These are phyloP conservation scores for Mustela lutreola DNA, from an alignment of 2,113 vertebrate species.

Conservation along the genomic window DNA sequence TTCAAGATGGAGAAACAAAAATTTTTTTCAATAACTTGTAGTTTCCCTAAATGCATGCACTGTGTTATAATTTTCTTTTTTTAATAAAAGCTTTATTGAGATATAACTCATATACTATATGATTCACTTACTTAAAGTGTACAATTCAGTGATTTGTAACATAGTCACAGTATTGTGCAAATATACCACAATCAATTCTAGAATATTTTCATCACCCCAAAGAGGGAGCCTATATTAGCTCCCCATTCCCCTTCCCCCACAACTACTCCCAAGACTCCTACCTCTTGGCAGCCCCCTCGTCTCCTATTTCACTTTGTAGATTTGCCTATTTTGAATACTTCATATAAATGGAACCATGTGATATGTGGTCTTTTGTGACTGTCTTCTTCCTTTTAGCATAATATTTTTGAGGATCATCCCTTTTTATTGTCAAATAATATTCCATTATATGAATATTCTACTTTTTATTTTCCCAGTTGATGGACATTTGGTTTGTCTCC, in stretches of 20 bases:
- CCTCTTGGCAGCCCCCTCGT: not conserved
- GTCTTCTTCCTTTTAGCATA: slow-evolving; percentile 28
- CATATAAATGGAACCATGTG: slow-evolving; percentile 33
- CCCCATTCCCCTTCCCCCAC: not conserved
- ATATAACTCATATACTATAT: slow-evolving; percentile 49
- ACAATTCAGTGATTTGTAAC: slow-evolving; percentile 48
- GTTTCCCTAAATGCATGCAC: slow-evolving; percentile 15
- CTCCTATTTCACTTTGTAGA: not conserved
- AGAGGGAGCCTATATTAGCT: not conserved
- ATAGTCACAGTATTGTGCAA: not conserved
- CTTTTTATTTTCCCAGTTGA: slow-evolving; percentile 21
- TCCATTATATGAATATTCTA: not conserved
- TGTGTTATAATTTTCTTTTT: slow-evolving; percentile 38
- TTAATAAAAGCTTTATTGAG: slow-evolving; percentile 67
- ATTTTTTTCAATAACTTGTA: slow-evolving; percentile 3
- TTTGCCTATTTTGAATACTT: slow-evolving; percentile 40
- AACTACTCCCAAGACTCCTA: not conserved
- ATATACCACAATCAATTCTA: not conserved
- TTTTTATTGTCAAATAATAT: slow-evolving; percentile 67
- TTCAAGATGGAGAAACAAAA: slow-evolving; percentile 35
- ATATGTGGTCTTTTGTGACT: not conserved
- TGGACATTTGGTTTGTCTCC: not conserved
- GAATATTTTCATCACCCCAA: slow-evolving; percentile 27
- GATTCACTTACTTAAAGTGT: slow-evolving; percentile 60
- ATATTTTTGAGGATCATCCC: slow-evolving; percentile 38